Evolutionary conservation across 2,888 invertebrate species (phyloP).

Genomic region (Agrochola litura): DNA sequence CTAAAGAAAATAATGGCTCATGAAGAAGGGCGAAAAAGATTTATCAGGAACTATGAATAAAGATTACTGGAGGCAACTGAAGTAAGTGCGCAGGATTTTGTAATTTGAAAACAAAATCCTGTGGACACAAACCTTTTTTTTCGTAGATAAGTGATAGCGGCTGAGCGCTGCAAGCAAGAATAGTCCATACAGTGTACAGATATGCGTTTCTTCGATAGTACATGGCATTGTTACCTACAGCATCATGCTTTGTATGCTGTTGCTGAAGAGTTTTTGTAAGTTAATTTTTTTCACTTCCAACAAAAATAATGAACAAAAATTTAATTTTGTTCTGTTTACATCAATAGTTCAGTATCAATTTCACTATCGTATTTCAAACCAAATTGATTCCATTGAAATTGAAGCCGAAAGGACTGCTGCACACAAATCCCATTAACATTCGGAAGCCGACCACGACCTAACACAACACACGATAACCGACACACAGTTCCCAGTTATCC

Average conservation of each 20-base stretch:
- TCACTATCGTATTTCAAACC: neutral
- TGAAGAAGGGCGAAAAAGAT: neutral
- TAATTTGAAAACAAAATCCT: no score
- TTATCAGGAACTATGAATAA: neutral
- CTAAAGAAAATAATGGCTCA: neutral
- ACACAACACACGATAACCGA: slow-evolving; percentile 66
- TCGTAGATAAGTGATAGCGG: no score
- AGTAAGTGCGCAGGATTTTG: no score
- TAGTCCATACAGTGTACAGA: no score
- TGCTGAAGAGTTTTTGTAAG: no score
- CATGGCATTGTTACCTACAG: no score
- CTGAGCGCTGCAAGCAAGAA: no score
- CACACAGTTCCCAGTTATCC: slow-evolving; percentile 65
- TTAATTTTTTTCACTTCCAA: neutral
- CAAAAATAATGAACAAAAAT: neutral
- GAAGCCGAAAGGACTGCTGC: slow-evolving; percentile 22
- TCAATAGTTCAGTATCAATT: neutral
- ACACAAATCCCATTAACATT: slow-evolving; percentile 49
- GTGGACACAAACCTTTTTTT: no score
- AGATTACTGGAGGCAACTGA: neutral
- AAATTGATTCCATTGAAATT: slow-evolving; percentile 10
- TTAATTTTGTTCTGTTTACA: neutral
- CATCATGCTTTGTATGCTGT: no score
- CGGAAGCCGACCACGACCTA: slow-evolving; percentile 70
- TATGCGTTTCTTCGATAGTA: no score